These are phyloP conservation scores for Pocota personata DNA, from an alignment of 2,888 invertebrate species.

Conservation along the genomic window DNA sequence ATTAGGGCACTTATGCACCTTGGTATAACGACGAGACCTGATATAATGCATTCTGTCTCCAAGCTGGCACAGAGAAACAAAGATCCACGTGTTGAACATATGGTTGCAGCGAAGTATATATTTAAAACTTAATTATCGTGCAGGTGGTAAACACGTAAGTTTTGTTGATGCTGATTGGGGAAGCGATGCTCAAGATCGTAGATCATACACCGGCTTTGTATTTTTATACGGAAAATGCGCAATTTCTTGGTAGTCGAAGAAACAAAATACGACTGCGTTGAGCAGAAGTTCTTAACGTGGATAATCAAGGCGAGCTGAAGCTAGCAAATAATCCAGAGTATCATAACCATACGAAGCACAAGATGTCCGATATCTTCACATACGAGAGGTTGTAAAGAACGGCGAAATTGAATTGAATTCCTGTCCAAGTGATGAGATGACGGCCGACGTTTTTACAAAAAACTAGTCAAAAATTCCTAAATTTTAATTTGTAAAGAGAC, in stretches of 20 bases:
- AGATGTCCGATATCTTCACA: conserved; percentile 31
- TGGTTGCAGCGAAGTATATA: conserved; percentile 24
- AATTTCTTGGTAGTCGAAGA: no score
- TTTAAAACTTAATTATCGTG: not conserved
- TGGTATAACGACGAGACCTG: conserved; percentile 20
- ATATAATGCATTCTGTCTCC: not conserved
- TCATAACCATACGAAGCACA: conserved; percentile 57
- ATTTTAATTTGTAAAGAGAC: not conserved
- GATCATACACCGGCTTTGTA: conserved; percentile 18
- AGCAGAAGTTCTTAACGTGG: conserved; percentile 30
- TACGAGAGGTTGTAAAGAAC: conserved; percentile 22
- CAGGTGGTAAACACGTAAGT: conserved; percentile 4
- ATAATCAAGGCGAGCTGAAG: conserved; percentile 26
- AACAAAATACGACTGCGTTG: not conserved
- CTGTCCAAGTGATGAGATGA: conserved; percentile 41
- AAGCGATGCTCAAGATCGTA: conserved; percentile 17
- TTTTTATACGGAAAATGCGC: no score
- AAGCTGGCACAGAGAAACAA: conserved; percentile 22
- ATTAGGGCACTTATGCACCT: conserved; percentile 31
- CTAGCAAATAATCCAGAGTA: no score
- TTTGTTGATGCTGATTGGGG: conserved; percentile 53
- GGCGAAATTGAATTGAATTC: no score
- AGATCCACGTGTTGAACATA: conserved; percentile 28
- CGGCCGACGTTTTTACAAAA: not conserved
- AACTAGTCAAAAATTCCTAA: not conserved